phyloP scores from a whole-genome alignment of 2,113 vertebrate genomes.

The Syngnathoides biaculeatus region DNA sequence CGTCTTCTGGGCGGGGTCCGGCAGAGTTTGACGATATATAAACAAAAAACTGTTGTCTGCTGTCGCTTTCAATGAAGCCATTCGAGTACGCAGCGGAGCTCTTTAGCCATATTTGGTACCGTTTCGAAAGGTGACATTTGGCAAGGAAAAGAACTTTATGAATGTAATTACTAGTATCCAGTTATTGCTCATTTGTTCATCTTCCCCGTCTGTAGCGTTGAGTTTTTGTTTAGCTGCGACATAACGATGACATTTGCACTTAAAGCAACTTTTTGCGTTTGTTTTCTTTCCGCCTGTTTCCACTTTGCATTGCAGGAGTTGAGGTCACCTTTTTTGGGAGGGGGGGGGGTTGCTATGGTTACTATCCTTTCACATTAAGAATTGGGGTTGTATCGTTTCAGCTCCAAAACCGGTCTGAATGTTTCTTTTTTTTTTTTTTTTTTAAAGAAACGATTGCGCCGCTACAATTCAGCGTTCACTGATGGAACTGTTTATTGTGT shows the following conservation, averaged over 20 bases:
- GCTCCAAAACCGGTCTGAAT: conserved; percentile 42
- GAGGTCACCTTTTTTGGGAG: not conserved
- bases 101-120: conserved; percentile 46
- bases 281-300: too few relatives aligned
- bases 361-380: not conserved
- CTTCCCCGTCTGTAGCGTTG: not conserved
- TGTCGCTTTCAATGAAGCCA: conserved; percentile 52
- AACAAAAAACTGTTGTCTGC: conserved; percentile 32
- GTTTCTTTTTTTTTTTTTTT: conserved; percentile 25
- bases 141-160: conserved; percentile 20
- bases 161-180: conserved; percentile 43
- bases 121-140: conserved; percentile 7
- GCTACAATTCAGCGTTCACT: conserved; percentile 7
- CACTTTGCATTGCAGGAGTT: too few relatives aligned
- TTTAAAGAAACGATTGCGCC: conserved; percentile 7
- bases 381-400: conserved; percentile 12
- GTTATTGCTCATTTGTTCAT: conserved; percentile 6
- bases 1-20: conserved; percentile 59
- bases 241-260: not conserved
- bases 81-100: conserved; percentile 37
- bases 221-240: not conserved
- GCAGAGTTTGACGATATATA: conserved; percentile 39
- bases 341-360: conserved; percentile 13
- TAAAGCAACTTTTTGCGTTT: not conserved
- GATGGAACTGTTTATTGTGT: not conserved